Percentiles rank a stretch among this genome's conserved stretches.
phyloP scores from a whole-genome alignment of 2,888 invertebrate species.

The Glyphotaelius pellucidus region DNA sequence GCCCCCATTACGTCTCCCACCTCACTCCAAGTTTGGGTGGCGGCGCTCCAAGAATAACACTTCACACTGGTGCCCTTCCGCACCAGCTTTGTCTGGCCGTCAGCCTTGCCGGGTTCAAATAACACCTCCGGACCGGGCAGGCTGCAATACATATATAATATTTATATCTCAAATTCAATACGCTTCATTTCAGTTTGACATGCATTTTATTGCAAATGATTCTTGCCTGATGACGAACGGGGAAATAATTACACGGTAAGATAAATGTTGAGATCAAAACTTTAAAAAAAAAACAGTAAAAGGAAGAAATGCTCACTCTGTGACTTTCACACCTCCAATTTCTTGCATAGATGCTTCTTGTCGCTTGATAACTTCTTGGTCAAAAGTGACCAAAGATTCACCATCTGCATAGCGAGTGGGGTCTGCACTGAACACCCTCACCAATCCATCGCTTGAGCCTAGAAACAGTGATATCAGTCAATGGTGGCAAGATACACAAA shows the following conservation, averaged over 20 bases:
- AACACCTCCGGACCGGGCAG: slow-evolving; percentile 90
- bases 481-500: neutral
- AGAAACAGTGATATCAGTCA: slow-evolving; percentile 3
- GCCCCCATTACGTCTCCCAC: slow-evolving; percentile 94
- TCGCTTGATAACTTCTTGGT: slow-evolving; percentile 84
- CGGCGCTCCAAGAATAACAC: slow-evolving; percentile 87
- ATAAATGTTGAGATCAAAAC: neutral
- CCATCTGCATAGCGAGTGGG: slow-evolving; percentile 83
- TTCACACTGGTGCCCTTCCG: slow-evolving; percentile 83
- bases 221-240: neutral
- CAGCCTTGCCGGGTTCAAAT: slow-evolving; percentile 84
- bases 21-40: slow-evolving; percentile 85
- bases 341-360: slow-evolving; percentile 81
- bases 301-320: slow-evolving; percentile 80
- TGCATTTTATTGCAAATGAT: neutral
- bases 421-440: slow-evolving; percentile 90
- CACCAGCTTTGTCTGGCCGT: slow-evolving; percentile 92
- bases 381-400: slow-evolving; percentile 80
- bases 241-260: neutral
- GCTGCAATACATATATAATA: slow-evolving; percentile 74
- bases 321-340: slow-evolving; percentile 90
- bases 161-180: neutral
- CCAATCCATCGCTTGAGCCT: slow-evolving; percentile 88
- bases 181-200: neutral
- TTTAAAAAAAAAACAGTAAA: neutral